Conservation (phyloP, 2,797 vertebrate genomes). For the Synaphobranchus kaupii region DNA sequence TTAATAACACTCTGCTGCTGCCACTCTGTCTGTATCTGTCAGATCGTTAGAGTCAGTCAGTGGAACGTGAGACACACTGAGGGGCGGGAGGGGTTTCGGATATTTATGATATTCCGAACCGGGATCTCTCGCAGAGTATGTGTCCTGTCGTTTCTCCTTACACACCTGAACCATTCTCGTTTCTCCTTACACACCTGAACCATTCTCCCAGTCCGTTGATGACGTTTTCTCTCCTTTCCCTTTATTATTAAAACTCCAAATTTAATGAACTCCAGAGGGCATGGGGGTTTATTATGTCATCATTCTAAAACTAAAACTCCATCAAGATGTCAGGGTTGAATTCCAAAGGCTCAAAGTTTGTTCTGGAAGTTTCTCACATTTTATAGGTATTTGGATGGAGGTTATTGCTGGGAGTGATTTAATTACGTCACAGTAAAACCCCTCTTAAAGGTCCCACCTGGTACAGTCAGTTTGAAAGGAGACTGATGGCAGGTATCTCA, state of each 20-base stretch:
- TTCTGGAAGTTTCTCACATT: background rate
- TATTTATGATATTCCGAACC: conserved; percentile 38
- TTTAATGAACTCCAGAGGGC: conserved; percentile 15
- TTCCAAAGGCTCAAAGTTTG: background rate
- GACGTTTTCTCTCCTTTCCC: background rate
- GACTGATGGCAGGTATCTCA: background rate
- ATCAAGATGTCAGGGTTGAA: conserved; percentile 3
- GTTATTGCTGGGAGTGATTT: conserved; percentile 17
- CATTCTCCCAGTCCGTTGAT: conserved; percentile 24
- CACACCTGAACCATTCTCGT: conserved; percentile 35
- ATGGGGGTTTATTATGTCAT: background rate
- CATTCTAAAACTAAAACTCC: background rate
- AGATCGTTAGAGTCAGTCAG: background rate
- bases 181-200: conserved; percentile 32
- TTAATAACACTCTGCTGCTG: conserved; percentile 18
- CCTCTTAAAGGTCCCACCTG: conserved; percentile 17
- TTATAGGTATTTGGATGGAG: background rate
- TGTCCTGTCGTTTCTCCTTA: conserved; percentile 31
- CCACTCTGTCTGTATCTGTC: conserved; percentile 17
- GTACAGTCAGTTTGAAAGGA: conserved; percentile 6
- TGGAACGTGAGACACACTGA: background rate
- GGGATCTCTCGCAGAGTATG: conserved; percentile 31
- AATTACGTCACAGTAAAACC: background rate
- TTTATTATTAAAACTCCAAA: background rate
- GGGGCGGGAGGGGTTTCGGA: background rate